Conservation (phyloP, 2,113 vertebrate species). For the Tychaedon coryphoeus region DNA sequence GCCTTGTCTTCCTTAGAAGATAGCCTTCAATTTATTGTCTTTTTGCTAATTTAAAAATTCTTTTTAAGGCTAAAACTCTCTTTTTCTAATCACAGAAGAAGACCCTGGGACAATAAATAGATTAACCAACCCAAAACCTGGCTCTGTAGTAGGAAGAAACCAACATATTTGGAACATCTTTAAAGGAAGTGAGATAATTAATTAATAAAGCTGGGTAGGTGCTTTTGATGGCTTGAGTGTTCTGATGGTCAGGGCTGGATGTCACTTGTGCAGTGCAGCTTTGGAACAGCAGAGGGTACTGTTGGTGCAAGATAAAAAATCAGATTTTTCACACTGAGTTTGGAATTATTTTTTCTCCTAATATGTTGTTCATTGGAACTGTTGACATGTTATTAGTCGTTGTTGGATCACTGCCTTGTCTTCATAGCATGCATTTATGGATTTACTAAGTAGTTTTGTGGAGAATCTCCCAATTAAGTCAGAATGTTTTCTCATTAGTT, state of each 20-base stretch:
- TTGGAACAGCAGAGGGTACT: conserved; percentile 55
- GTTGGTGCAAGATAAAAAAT: neutral
- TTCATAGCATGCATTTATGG: neutral
- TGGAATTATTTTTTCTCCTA: neutral
- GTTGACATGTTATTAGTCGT: neutral
- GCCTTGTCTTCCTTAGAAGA: neutral
- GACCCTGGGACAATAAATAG: neutral
- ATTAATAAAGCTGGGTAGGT: neutral
- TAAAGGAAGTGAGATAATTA: neutral
- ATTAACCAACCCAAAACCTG: neutral
- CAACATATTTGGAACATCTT: neutral
- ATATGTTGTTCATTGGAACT: neutral
- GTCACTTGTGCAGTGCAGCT: neutral
- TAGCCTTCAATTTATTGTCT: neutral
- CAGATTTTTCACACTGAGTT: neutral
- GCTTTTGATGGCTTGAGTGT: neutral
- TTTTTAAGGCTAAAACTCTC: neutral
- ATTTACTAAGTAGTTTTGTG: neutral
- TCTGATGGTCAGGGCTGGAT: neutral
- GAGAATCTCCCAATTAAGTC: neutral
- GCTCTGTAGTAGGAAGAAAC: neutral
- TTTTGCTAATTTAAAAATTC: neutral
- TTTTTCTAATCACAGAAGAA: neutral
- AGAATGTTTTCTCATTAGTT: neutral
- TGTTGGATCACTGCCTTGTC: rapidly evolving